Conservation (phyloP, 2,113 vertebrate species). For the Amazona vittata region DNA sequence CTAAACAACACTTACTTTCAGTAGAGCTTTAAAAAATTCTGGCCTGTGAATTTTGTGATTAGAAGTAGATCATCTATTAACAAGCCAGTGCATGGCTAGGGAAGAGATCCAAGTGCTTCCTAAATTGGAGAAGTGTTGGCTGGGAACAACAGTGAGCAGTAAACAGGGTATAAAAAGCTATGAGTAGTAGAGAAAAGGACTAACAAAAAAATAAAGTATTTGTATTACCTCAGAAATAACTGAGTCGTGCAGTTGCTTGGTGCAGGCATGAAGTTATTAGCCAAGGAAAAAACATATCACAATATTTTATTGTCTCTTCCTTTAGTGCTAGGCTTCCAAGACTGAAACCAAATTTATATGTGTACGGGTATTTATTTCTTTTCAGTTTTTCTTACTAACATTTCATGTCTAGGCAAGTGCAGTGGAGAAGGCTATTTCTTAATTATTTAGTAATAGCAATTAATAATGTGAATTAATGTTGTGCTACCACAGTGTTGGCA, state of each 20-base stretch:
- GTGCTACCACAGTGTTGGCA: background rate
- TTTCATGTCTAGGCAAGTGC: background rate
- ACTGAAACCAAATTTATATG: background rate
- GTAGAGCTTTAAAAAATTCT: slow-evolving; percentile 8
- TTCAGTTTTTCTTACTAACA: background rate
- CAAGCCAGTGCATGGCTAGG: background rate
- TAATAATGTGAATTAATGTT: background rate
- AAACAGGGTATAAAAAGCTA: slow-evolving; percentile 19
- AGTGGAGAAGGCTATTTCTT: background rate
- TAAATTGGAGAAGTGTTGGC: slow-evolving; percentile 28
- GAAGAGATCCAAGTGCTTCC: slow-evolving; percentile 28
- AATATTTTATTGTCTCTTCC: background rate
- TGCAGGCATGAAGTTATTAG: background rate
- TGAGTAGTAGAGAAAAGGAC: slow-evolving; percentile 6
- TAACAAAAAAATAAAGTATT: background rate
- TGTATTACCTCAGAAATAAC: slow-evolving; percentile 42
- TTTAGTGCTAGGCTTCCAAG: background rate
- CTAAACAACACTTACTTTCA: slow-evolving; percentile 12
- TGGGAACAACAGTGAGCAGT: background rate
- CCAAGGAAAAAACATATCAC: background rate
- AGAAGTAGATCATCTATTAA: slow-evolving; percentile 15
- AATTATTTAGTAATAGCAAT: background rate
- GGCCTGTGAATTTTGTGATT: background rate
- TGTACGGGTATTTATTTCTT: background rate
- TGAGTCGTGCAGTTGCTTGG: slow-evolving; percentile 1